phyloP scores from a whole-genome alignment of 2,888 invertebrate genomes.

The Drosophila setosimentum region DNA sequence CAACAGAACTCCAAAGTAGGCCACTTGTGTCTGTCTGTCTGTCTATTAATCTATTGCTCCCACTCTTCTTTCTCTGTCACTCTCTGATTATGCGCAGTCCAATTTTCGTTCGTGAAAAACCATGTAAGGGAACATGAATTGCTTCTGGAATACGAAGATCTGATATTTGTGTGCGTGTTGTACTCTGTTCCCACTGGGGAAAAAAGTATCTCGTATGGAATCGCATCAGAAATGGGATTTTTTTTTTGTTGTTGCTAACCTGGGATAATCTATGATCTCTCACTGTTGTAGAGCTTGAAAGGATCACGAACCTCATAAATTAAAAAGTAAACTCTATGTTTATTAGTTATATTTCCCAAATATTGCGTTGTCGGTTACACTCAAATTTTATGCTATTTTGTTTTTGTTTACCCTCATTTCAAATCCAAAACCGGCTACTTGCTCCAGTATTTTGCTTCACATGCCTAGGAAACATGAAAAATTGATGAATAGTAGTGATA shows the following conservation, averaged over 20 bases:
- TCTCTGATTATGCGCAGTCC: conserved; percentile 25
- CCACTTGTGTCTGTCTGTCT: conserved; percentile 35
- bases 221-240: not conserved
- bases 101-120: conserved; percentile 1
- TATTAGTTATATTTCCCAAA: not conserved
- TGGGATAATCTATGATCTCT: not conserved
- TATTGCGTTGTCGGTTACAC: not conserved
- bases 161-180: not conserved
- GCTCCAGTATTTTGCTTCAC: not conserved
- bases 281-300: not conserved
- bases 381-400: not conserved
- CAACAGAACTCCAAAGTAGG: conserved; percentile 42
- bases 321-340: not conserved
- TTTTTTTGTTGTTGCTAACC: not conserved
- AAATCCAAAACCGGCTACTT: conserved; percentile 19
- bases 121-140: conserved; percentile 2
- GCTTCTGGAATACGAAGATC: not conserved
- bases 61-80: conserved; percentile 11
- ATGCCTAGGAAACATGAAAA: not conserved
- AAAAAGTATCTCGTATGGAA: not conserved
- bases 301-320: not conserved
- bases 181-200: not conserved
- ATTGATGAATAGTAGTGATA: not conserved
- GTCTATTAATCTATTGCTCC: conserved; percentile 37
- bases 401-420: not conserved